Evolutionary conservation across 2,888 invertebrate genomes (phyloP), one percentile per base, ranked within the genome.

Genomic region (Drosophila borborema): DNA sequence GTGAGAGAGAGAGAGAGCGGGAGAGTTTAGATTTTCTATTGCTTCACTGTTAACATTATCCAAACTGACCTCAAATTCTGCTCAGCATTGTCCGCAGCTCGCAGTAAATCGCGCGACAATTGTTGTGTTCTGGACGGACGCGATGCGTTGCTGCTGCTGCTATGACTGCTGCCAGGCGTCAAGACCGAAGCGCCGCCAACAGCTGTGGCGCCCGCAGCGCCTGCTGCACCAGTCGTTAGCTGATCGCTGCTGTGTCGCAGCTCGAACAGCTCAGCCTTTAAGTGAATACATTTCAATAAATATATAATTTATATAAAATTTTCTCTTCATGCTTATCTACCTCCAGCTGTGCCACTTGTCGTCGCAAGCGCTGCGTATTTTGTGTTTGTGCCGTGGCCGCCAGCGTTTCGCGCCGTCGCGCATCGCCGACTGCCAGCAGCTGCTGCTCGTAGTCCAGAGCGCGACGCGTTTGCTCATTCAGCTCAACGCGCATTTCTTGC

Each of bases 261-360:
- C 8, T 67, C 58, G 60, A 65, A 71, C 12, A 86, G 51, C 53
- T 88, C 83, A 34, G 86, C 60, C 85, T 83, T 34, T 3, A 56
- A 40, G 7, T 2, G 16, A 38, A 34, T 23, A 9, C 9, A 43
- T 18, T 9, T 2, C 7, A 1, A 51, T 28, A 7, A 0, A 23
- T 6, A 48, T 31, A 43, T 12, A 20, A 20, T 20, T 14, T 20
- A 10, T 55, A 41, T n/a, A 40, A 0, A 4, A 12, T 2, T 40
- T 12, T 28, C 1, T 3, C 10, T 2, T 1, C 0, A 18, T 41
- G n/a, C 10, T 16, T 9, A 91, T 93, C 91, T 92, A 96, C 97
- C 94, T 94, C 95, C 82, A 97, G 93, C 85, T 94, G 94, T 91
- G 95, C 95, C 48, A 96, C 94, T 94, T 97, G 95, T 83, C 95